Conservation (phyloP, 2,797 vertebrate genomes). For the Crocidura indochinensis region DNA sequence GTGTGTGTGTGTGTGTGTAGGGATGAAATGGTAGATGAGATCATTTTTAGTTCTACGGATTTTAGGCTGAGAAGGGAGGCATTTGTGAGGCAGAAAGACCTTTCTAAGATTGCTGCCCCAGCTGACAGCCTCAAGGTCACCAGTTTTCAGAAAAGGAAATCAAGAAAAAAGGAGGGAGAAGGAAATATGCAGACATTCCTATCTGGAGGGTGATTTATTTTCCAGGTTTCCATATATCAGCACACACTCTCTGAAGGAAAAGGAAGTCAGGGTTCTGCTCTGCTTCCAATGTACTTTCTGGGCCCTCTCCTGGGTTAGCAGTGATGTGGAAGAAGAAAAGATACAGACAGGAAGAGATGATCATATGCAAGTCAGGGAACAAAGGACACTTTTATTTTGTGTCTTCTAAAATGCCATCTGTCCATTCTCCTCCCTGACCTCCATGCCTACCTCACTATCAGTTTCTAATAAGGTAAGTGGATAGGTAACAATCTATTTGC, state of each 20-base stretch:
- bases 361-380: background rate
- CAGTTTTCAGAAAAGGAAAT: slow-evolving; percentile 17
- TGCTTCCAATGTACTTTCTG: slow-evolving; percentile 31
- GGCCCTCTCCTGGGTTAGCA: slow-evolving; percentile 21
- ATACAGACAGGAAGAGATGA: slow-evolving; percentile 5
- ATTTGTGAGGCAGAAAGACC: background rate
- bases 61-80: slow-evolving; percentile 29
- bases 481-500: slow-evolving; percentile 7
- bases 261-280: slow-evolving; percentile 28
- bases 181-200: slow-evolving; percentile 14
- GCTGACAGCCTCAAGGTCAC: slow-evolving; percentile 40
- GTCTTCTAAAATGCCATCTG: background rate
- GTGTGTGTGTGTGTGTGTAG: fast-evolving
- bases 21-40: background rate
- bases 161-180: slow-evolving; percentile 61
- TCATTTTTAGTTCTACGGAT: slow-evolving; percentile 50
- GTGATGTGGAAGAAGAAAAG: background rate
- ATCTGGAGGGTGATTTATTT: slow-evolving; percentile 60
- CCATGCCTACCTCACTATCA: background rate
- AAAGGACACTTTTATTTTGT: background rate
- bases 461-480: background rate
- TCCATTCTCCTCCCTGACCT: background rate
- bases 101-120: slow-evolving; percentile 43
- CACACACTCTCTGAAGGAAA: slow-evolving; percentile 30
- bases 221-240: slow-evolving; percentile 34